phyloP scores from a whole-genome alignment of 2,888 invertebrate genomes.

The Drosophila diplacantha region DNA sequence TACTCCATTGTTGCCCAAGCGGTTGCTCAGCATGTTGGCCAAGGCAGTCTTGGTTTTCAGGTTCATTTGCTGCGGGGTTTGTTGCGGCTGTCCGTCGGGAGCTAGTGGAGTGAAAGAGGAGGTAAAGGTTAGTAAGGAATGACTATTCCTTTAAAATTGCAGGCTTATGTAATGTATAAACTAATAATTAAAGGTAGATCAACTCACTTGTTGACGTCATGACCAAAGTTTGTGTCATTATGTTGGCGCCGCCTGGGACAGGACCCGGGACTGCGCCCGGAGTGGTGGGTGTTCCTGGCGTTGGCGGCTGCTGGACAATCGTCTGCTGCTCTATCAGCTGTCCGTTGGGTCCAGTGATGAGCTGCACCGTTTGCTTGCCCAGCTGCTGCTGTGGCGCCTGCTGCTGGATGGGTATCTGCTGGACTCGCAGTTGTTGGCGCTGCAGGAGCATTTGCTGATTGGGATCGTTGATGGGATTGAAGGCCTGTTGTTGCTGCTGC shows the following conservation, averaged over 20 bases:
- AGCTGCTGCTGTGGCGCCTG: constrained; percentile 52
- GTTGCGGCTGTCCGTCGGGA: constrained; percentile 78
- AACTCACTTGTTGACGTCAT: constrained; percentile 57
- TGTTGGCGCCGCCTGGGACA: constrained; percentile 44
- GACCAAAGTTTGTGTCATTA: constrained; percentile 70
- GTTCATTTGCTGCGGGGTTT: constrained; percentile 83
- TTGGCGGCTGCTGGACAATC: constrained; percentile 57
- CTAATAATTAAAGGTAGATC: not conserved
- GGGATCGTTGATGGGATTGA: constrained; percentile 72
- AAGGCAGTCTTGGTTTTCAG: constrained; percentile 94
- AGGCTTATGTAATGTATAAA: not conserved
- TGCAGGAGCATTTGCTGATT: constrained; percentile 76
- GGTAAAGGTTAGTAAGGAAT: not conserved
- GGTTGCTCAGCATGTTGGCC: constrained; percentile 94
- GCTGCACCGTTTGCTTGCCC: constrained; percentile 73
- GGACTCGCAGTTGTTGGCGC: constrained; percentile 75
- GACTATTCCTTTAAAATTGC: not conserved
- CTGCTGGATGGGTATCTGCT: constrained; percentile 73
- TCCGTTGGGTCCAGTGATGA: constrained; percentile 67
- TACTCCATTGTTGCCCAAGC: constrained; percentile 81
- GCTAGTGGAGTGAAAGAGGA: constrained; percentile 1
- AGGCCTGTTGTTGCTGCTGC: constrained; percentile 58
- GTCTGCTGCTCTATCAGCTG: constrained; percentile 69
- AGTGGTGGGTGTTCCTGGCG: constrained; percentile 59
- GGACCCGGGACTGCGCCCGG: constrained; percentile 42